These are phyloP conservation scores for Somateria mollissima DNA, from an alignment of 2,797 vertebrate genomes.

Conservation along the genomic window DNA sequence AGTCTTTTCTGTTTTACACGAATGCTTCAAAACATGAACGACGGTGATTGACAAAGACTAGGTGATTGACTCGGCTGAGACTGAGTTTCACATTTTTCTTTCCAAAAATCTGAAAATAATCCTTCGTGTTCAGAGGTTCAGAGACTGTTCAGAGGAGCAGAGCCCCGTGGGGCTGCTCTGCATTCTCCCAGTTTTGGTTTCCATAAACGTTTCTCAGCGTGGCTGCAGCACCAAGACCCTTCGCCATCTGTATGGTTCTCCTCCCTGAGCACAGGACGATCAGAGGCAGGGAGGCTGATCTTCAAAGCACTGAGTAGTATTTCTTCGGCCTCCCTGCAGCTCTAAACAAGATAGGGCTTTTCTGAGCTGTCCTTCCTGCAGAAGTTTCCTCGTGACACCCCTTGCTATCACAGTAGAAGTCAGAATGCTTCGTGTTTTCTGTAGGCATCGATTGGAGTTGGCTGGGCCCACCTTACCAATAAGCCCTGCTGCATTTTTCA, in stretches of 20 bases:
- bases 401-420: not conserved
- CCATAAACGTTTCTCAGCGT: not conserved
- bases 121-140: not conserved
- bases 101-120: not conserved
- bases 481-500: not conserved
- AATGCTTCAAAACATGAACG: not conserved
- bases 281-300: not conserved
- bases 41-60: not conserved
- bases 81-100: not conserved
- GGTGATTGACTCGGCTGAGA: not conserved
- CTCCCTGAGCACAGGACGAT: not conserved
- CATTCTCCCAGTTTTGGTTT: not conserved
- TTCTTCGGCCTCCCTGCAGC: not conserved
- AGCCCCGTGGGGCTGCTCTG: not conserved
- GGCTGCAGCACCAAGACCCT: not conserved
- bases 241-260: not conserved
- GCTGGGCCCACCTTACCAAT: not conserved
- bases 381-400: accelerated
- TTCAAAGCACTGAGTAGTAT: not conserved
- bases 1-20: not conserved
- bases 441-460: not conserved
- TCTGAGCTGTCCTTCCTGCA: not conserved
- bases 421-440: not conserved
- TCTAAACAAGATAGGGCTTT: not conserved
- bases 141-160: not conserved